These are phyloP conservation scores for Agelastica alni DNA, from an alignment of 2,888 invertebrate genomes.

Conservation along the genomic window DNA sequence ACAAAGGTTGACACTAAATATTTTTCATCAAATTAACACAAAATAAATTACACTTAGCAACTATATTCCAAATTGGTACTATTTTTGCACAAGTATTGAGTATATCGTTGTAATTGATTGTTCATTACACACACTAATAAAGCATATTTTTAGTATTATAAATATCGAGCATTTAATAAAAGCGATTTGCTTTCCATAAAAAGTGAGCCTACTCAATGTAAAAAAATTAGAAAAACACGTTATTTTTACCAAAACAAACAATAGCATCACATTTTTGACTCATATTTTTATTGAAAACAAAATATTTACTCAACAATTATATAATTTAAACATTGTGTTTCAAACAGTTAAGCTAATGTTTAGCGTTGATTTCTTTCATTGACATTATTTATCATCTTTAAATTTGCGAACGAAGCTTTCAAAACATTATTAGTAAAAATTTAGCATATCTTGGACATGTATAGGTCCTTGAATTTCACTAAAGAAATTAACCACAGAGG, in stretches of 20 bases:
- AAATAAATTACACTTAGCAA: conserved; percentile 40
- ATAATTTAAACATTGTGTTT: too few species aligned
- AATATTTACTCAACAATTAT: neutral
- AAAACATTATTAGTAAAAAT: too few species aligned
- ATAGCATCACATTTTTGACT: too few species aligned
- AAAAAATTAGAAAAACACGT: conserved; percentile 19
- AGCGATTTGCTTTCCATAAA: neutral
- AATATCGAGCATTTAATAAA: conserved; percentile 10
- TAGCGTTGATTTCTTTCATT: too few species aligned
- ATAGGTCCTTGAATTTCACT: too few species aligned
- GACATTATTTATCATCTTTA: too few species aligned
- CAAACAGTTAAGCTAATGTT: too few species aligned
- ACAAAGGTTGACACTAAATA: neutral
- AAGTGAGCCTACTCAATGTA: conserved; percentile 32
- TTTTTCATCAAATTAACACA: conserved; percentile 5
- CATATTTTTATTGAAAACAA: too few species aligned
- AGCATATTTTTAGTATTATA: conserved; percentile 35
- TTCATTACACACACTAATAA: conserved; percentile 44
- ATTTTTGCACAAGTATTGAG: conserved; percentile 48
- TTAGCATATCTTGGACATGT: too few species aligned
- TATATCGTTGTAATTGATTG: conserved; percentile 50
- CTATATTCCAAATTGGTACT: conserved; percentile 41
- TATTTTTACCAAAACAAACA: too few species aligned
- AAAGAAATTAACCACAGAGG: too few species aligned
- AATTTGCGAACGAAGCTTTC: too few species aligned